Evolutionary conservation across 2,888 invertebrate species (phyloP).

Genomic region (Creontiades dilutus): DNA sequence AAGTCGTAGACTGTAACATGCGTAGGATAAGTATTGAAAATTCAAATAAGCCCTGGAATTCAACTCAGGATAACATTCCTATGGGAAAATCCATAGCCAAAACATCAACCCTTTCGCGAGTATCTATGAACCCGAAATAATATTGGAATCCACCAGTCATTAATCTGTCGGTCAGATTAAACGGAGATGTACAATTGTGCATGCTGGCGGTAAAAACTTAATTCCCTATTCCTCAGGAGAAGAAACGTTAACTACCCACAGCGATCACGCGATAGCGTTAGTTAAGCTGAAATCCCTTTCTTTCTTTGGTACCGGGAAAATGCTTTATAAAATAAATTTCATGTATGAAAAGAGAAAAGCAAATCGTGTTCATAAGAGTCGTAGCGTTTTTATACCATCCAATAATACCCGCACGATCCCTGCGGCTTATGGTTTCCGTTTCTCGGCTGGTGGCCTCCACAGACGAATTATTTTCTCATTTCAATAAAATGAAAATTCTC

Average conservation of each 20-base stretch:
- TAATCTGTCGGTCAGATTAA: conserved; percentile 13
- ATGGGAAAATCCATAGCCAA: too few species aligned
- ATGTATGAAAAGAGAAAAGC: conserved; percentile 5
- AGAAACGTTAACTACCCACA: conserved; percentile 5
- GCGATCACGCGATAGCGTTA: conserved; percentile 25
- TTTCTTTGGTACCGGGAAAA: not conserved
- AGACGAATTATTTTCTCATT: conserved; percentile 8
- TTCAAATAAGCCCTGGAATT: too few species aligned
- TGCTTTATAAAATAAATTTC: conserved; percentile 18
- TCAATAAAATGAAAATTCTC: conserved; percentile 30
- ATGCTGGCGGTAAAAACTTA: not conserved
- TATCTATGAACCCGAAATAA: too few species aligned
- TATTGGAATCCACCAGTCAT: not conserved
- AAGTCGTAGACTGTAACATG: too few species aligned
- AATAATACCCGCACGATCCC: conserved; percentile 13
- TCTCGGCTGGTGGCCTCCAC: not conserved
- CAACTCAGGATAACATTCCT: too few species aligned
- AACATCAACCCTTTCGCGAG: too few species aligned
- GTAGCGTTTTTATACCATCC: not conserved
- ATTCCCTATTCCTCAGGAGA: not conserved
- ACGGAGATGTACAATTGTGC: not conserved
- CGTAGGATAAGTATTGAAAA: too few species aligned
- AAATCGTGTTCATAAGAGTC: not conserved
- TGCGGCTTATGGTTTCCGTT: conserved; percentile 11
- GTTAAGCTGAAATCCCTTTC: conserved; percentile 15